Base-by-base conservation (phyloP, 2,797 vertebrate species). In the Geranospiza caerulescens region DNA sequence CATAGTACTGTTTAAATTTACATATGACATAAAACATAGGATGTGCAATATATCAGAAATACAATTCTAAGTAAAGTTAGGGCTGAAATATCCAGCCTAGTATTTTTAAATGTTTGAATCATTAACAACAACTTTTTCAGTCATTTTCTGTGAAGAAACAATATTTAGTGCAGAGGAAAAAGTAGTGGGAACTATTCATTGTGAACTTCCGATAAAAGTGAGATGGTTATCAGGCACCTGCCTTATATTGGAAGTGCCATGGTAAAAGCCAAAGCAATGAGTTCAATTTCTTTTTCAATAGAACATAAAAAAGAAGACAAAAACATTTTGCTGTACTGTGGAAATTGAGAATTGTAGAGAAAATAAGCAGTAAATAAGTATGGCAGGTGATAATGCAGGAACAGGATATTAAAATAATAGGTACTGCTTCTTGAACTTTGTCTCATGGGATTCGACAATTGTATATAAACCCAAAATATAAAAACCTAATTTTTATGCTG, bases 331-430 rank as follows among this genome's bases (percentile, higher is more conserved):
- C 44, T 86, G 8, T 68, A 55, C 86, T 78, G 87, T 94, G 53
- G 75, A 94, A 94, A 91, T 31, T 67, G 90, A 89, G 78, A 95
- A 95, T 42, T 74, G 64, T 60, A 74, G 60, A 59, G 63, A 78
- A 90, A 92, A 95, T 70, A 74, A 90, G 86, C 74, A 92, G 31
- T 78, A 90, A 95, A 83, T 86, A 95, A 82, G n/a, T 89, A 90
- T 67, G 40, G 73, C 68, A 89, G 78, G 34, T 75, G 83, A 67
- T 94, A 93, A 93, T 53, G 48, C 53, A 59, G 59, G 64, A 93
- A 72, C 18, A 85, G 74, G 84, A 55, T 52, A 68, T 86, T 81
- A 76, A 95, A 89, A 74, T 84, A 87, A 75, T 68, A 82, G 60
- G 45, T 72, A 23, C 34, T 66, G 8, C 58, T n/a, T 67, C 34